Percentiles rank a stretch among this genome's conserved stretches.
Conservation (phyloP, 2,113 vertebrate species). For the Vidua chalybeata region DNA sequence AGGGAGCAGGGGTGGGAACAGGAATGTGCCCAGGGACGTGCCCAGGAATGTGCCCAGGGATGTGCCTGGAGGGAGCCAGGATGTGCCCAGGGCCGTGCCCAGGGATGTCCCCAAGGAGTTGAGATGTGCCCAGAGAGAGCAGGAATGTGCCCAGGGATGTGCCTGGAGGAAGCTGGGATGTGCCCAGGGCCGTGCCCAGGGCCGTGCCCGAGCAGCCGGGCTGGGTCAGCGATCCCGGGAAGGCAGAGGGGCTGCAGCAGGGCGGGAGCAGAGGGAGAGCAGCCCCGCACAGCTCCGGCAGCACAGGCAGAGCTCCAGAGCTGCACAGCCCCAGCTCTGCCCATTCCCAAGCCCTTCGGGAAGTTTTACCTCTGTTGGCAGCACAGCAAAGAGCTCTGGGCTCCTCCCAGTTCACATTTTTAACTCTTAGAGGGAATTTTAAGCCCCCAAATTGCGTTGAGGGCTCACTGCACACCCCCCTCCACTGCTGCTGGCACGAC, state of each 20-base stretch:
- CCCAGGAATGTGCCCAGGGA: neutral
- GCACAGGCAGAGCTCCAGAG: neutral
- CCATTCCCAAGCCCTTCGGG: neutral
- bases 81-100: neutral
- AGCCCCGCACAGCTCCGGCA: neutral
- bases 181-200: neutral
- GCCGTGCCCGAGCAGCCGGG: neutral
- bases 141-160: neutral
- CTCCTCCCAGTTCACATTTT: neutral
- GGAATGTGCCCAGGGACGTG: neutral
- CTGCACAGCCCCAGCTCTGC: neutral
- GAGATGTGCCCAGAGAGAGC: too few species aligned
- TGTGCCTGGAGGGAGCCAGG: neutral
- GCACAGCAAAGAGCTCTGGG: neutral
- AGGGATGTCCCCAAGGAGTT: too few species aligned
- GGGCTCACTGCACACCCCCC: neutral
- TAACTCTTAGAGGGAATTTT: neutral
- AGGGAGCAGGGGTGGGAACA: too few species aligned
- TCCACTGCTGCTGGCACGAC: neutral
- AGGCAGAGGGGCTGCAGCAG: neutral
- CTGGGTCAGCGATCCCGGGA: rapidly evolving
- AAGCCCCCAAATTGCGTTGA: neutral
- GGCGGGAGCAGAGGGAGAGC: neutral
- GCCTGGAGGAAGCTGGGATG: neutral
- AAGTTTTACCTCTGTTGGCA: neutral